phyloP scores from a whole-genome alignment of 2,888 invertebrate species.

The Clunio marinus region DNA sequence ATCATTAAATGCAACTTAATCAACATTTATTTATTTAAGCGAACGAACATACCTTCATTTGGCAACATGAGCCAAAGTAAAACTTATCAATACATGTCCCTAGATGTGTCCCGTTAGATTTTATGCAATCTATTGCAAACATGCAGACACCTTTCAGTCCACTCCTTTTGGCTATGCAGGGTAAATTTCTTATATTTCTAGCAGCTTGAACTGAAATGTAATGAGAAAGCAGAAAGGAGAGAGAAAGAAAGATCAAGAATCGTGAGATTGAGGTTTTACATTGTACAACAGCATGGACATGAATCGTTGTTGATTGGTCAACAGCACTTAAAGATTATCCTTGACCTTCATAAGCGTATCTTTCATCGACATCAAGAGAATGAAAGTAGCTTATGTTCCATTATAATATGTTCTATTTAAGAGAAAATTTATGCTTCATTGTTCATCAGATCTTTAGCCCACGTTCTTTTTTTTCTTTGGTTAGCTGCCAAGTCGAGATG shows the following conservation, averaged over 20 bases:
- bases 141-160: constrained; percentile 82
- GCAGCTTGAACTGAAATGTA: constrained; percentile 68
- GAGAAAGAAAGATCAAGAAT: background rate
- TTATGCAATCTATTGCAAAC: constrained; percentile 90
- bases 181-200: constrained; percentile 82
- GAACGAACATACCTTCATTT: constrained; percentile 55
- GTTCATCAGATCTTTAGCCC: background rate
- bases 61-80: constrained; percentile 90
- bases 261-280: too few species aligned
- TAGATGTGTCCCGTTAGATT: constrained; percentile 84
- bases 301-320: background rate
- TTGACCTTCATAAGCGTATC: constrained; percentile 28
- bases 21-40: too few species aligned
- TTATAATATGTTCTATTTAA: background rate
- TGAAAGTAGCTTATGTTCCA: constrained; percentile 1
- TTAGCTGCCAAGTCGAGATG: too few species aligned
- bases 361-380: background rate
- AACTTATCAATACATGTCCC: constrained; percentile 91
- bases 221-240: constrained; percentile 43
- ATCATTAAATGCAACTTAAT: background rate
- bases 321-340: constrained; percentile 3
- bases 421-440: too few species aligned
- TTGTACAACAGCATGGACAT: constrained; percentile 11
- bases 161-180: constrained; percentile 77
- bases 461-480: too few species aligned